These are phyloP conservation scores for Hydrozoanthus tunicans DNA, from an alignment of 64 coral and sea anemone genomes.

Conservation along the genomic window DNA sequence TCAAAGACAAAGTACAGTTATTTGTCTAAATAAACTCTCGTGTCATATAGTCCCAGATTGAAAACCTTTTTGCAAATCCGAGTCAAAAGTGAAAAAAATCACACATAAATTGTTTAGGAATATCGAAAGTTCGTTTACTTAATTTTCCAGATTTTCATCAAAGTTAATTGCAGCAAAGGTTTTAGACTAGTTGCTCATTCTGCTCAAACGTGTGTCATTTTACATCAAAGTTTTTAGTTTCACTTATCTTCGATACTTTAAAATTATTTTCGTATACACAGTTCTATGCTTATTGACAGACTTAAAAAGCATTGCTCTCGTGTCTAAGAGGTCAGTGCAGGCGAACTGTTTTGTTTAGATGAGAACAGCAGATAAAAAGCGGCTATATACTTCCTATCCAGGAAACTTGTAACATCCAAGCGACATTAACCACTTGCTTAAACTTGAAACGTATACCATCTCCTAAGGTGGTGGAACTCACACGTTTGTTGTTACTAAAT, in stretches of 20 bases:
- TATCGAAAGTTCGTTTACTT: no score
- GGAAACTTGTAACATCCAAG: neutral
- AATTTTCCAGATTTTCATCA: no score
- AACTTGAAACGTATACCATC: neutral
- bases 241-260: no score
- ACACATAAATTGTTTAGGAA: no score
- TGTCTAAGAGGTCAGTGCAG: neutral
- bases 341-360: slow-evolving; percentile 43
- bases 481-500: neutral
- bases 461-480: neutral
- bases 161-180: no score
- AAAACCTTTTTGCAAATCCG: no score
- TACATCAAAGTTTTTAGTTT: no score
- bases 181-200: no score
- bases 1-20: neutral
- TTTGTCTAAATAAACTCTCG: neutral
- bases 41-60: no score
- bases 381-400: neutral
- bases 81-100: no score
- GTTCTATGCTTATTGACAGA: neutral
- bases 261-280: no score
- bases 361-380: neutral
- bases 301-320: slow-evolving; percentile 20
- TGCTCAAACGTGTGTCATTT: no score
- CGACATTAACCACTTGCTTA: slow-evolving; percentile 2